Base-by-base conservation (phyloP, 2,113 vertebrate genomes). In the Tautogolabrus adspersus region DNA sequence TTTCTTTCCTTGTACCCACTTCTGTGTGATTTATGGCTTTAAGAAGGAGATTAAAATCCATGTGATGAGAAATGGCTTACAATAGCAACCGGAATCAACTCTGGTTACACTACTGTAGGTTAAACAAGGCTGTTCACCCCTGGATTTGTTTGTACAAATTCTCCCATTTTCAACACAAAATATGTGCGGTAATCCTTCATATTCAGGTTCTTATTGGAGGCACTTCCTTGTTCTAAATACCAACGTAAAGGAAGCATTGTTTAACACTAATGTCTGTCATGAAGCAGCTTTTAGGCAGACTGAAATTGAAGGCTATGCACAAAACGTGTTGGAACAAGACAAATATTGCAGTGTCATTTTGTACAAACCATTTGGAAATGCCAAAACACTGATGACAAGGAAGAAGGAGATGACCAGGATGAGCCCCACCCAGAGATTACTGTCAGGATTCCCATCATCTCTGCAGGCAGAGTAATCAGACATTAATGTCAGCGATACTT, bases 371-470 rank as follows among this genome's bases (percentile, higher is more conserved):
- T 99, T 99, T 34, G 98, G 98, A 93, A 99, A 99, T 64, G 98
- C 97, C 85, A 99, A 92, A 62, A 99, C 96, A 86, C 98, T 99
- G 94, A 99, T 96, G 93, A 99, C 95, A 66, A 98, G 95, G 93
- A 99, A 99, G 94, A 99, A 99, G 85, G 97, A 99, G 91, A 97
- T 91, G 83, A 99, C 96, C 70, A 96, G 96, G 49, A 99, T 96
- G 84, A 98, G 93, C 58, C 98, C 98, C 84, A 96, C 96, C 95
- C 97, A 97, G 78, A 99, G 92, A 91, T 99, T 99, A 84, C 93
- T 96, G 92, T 99, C 97, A 77, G 93, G 96, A 81, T 97, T 95
- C 79, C 96, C 95, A 92, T 99, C 97, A 94, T 99, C 96, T 92
- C 98, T 99, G 93, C 72, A 94, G 92, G 82, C 1, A 87, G 69